Evolutionary conservation across 2,797 vertebrate genomes (phyloP).

Genomic region (Anas capensis): DNA sequence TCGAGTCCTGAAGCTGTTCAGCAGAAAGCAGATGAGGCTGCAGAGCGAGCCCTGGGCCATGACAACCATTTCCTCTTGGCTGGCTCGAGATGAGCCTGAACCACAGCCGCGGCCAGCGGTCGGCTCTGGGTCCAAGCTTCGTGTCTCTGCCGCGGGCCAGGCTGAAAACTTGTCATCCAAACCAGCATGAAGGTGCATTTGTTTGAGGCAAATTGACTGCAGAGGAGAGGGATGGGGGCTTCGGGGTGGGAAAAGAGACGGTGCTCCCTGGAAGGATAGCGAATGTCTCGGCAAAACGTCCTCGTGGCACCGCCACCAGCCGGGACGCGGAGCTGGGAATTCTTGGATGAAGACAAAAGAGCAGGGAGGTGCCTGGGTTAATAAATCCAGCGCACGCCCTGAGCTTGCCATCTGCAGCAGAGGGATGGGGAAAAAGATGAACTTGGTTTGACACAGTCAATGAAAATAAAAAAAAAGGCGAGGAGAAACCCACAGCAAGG

Average conservation of each 20-base stretch:
- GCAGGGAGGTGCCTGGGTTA: conserved; percentile 3
- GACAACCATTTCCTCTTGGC: conserved; percentile 57
- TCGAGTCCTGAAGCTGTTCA: not conserved
- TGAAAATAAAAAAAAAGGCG: not conserved
- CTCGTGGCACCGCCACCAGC: accelerated
- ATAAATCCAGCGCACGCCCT: not conserved
- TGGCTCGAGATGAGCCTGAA: conserved; percentile 3
- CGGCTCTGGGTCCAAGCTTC: not conserved
- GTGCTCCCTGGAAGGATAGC: not conserved
- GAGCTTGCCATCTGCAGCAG: not conserved
- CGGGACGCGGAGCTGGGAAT: not conserved
- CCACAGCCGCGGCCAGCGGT: not conserved
- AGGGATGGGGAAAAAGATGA: not conserved
- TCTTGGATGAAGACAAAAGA: not conserved
- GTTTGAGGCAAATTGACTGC: not conserved
- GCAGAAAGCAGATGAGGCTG: conserved; percentile 7
- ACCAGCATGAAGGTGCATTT: accelerated
- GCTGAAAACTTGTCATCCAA: not conserved
- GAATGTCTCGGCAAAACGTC: accelerated
- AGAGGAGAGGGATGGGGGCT: not conserved
- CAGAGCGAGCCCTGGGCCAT: conserved; percentile 35
- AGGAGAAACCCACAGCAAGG: not conserved
- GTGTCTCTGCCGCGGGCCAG: not conserved
- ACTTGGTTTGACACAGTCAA: accelerated
- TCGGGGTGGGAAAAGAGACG: not conserved